Conservation (phyloP, 1,140 invertebrate species). For the Ceratosolen fusciceps region DNA sequence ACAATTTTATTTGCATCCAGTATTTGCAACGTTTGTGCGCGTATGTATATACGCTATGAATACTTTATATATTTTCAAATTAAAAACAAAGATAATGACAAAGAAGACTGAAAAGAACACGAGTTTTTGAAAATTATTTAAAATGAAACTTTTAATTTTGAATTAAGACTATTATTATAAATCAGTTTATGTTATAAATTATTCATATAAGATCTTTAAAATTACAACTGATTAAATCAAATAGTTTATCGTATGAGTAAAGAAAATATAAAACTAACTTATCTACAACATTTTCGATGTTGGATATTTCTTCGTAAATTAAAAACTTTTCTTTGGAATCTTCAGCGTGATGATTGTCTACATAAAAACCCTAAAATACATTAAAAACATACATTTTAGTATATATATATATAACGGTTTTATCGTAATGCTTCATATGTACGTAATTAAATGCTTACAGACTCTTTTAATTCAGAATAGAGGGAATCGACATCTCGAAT, state of each 20-base stretch:
- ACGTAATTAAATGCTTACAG: conserved; percentile 47
- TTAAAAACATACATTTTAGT: background rate
- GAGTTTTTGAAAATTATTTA: no score
- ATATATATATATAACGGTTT: background rate
- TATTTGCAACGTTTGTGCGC: no score
- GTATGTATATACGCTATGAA: no score
- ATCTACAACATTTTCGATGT: conserved; percentile 43
- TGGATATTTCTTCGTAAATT: conserved; percentile 49
- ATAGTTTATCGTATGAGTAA: background rate
- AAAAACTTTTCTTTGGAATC: conserved; percentile 51
- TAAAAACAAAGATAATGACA: no score
- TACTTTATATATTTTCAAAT: no score
- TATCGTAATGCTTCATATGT: background rate
- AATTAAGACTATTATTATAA: no score
- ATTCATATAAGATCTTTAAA: no score
- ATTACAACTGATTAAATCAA: background rate
- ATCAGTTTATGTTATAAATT: no score
- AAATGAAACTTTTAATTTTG: no score
- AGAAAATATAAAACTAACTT: conserved; percentile 42
- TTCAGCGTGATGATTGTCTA: conserved; percentile 45
- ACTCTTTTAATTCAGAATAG: conserved; percentile 54
- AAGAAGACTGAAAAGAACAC: no score
- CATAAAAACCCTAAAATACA: conserved; percentile 52
- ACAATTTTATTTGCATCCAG: no score
- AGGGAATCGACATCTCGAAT: conserved; percentile 44